Base-by-base conservation (phyloP, 2,113 vertebrate species). In the Grammomys dolichurus region DNA sequence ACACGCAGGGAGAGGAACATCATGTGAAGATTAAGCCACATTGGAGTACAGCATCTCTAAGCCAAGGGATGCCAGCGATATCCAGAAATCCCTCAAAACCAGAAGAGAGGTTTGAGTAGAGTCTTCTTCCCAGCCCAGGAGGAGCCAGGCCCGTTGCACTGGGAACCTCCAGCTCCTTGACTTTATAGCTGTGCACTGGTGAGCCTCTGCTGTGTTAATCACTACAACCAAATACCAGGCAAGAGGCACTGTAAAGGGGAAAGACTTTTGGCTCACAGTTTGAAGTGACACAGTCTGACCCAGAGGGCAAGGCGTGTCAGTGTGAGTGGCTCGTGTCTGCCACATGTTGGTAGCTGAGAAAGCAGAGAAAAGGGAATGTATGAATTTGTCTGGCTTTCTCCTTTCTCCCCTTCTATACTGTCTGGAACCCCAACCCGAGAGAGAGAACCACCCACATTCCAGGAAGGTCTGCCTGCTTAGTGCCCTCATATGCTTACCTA, bases 31-130 rank as follows among this genome's bases (percentile, higher is more conserved):
- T 65, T 72, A 93, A 6, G 6, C 46, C 78, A 69, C 67, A 56
- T 22, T 1, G 3, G 31, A 20, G 3, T 17, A 43, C 31, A 4
- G 8, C 14, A 1, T 26, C 24, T 67, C 3, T 1, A 31, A 87
- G 80, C 54, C 69, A 60, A 90, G 33, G 22, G 46, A 33, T 26
- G 2, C 17, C 56, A 24, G 1, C 89, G 43, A 31, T 7, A 11
- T 5, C 77, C 31, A 58, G 85, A 0, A 19, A 19, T 28, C 40
- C 1, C 36, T 20, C 5, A 56, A 12, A 67, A n/a, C 65, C 5
- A 19, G 58, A 43, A 51, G 7, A 43, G 58, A 20, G n/a, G 51
- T 56, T 14, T 8, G 85, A 10, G 9, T 46, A 56, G 33, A 13
- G 19, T 28, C n/a, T 43, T n/a, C 11, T 33, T 84, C 60, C 51